These are phyloP conservation scores for Microctonus brassicae DNA, from an alignment of 2,888 invertebrate species.

Conservation along the genomic window DNA sequence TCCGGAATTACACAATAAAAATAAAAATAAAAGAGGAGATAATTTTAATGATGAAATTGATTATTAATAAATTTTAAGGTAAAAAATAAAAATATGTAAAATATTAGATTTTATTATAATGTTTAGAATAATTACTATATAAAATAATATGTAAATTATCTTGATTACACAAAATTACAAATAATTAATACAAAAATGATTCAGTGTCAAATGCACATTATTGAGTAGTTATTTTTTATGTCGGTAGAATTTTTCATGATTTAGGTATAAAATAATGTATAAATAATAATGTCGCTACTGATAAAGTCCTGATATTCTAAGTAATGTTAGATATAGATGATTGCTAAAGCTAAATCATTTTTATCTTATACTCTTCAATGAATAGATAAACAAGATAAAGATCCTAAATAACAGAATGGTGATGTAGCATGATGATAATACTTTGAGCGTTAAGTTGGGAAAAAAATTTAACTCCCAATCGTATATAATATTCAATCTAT, in stretches of 20 bases:
- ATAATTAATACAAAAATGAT: neutral
- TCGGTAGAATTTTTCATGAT: neutral
- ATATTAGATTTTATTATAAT: neutral
- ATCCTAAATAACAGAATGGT: neutral
- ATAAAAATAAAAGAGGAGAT: neutral
- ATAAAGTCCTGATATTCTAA: too few species aligned
- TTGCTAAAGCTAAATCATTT: neutral
- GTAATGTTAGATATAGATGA: too few species aligned
- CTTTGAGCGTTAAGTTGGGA: neutral
- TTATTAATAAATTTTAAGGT: neutral
- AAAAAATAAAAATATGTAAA: neutral
- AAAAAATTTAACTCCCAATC: neutral
- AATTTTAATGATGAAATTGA: neutral
- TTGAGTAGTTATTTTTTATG: neutral
- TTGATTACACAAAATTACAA: neutral
- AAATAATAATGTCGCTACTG: neutral
- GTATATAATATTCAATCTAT: neutral
- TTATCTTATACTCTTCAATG: neutral
- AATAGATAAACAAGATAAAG: neutral
- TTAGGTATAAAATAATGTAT: neutral
- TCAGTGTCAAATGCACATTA: neutral
- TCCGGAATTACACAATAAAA: neutral
- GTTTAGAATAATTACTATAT: neutral
- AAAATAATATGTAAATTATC: neutral
- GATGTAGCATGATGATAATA: neutral